A percentile compares a stretch with the other conserved stretches of the same genome.
phyloP scores from a whole-genome alignment of 2,113 vertebrate species.

The Pterophyllum scalare region DNA sequence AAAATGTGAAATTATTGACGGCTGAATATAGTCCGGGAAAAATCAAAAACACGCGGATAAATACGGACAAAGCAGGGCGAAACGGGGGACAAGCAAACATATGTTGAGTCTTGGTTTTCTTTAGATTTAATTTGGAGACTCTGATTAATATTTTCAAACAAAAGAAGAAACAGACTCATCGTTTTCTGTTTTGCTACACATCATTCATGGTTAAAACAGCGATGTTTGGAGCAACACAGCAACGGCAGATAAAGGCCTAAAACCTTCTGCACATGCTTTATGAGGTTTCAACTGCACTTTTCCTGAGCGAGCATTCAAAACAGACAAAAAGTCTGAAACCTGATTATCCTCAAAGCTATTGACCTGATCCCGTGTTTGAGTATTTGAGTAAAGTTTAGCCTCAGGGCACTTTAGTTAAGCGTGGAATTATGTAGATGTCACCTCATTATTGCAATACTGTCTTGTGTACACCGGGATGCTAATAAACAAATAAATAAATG shows the following conservation, averaged over 20 bases:
- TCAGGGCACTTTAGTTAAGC: slow-evolving; percentile 54
- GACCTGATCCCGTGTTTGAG: slow-evolving; percentile 63
- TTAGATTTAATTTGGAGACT: not conserved
- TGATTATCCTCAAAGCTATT: slow-evolving; percentile 63
- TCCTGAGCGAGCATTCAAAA: slow-evolving; percentile 30
- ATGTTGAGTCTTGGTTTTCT: not conserved
- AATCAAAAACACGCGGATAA: not conserved
- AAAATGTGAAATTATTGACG: not conserved
- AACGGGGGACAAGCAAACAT: not conserved
- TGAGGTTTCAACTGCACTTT: not conserved
- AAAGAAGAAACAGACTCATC: not conserved
- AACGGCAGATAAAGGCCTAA: not conserved
- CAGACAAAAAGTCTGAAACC: slow-evolving; percentile 24
- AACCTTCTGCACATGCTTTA: not conserved
- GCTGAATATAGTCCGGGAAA: not conserved
- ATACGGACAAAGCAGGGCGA: not conserved
- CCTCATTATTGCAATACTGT: slow-evolving; percentile 71
- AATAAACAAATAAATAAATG: slow-evolving; percentile 68
- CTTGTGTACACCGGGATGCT: slow-evolving; percentile 52
- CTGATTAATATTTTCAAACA: not conserved
- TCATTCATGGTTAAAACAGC: not conserved
- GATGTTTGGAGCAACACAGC: not conserved
- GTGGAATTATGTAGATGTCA: slow-evolving; percentile 74
- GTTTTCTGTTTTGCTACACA: not conserved
- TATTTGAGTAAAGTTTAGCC: slow-evolving; percentile 56